These are phyloP conservation scores for Xiphias gladius DNA, from an alignment of 2,113 vertebrate species.

Conservation along the genomic window DNA sequence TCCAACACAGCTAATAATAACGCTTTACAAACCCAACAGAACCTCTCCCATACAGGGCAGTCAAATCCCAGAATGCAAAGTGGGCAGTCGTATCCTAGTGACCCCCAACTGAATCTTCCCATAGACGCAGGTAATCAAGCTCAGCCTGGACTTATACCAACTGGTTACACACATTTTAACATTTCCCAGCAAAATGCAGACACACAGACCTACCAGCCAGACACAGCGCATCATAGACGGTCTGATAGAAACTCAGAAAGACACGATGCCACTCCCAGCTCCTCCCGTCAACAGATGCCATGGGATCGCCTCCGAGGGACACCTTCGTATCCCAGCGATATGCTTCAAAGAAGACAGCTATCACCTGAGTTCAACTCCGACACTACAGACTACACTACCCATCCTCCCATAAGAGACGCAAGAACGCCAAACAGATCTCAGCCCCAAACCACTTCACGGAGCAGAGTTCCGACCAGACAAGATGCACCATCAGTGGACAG, in stretches of 20 bases:
- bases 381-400: constrained; percentile 50
- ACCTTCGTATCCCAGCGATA: constrained; percentile 76
- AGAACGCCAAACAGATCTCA: constrained; percentile 25
- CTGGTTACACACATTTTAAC: constrained; percentile 71
- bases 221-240: neutral
- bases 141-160: constrained; percentile 59
- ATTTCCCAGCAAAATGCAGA: constrained; percentile 52
- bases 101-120: neutral
- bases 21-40: constrained; percentile 41
- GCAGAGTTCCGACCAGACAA: constrained; percentile 39
- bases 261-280: constrained; percentile 1
- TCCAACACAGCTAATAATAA: constrained; percentile 20
- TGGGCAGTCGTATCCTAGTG: constrained; percentile 14
- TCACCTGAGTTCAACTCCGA: constrained; percentile 32
- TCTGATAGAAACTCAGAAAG: constrained; percentile 25
- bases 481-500: constrained; percentile 30
- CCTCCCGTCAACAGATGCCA: constrained; percentile 60
- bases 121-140: constrained; percentile 1
- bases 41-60: neutral
- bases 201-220: constrained; percentile 66
- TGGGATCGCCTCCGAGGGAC: constrained; percentile 83
- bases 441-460: neutral
- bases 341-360: constrained; percentile 10
- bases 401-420: constrained; percentile 23
- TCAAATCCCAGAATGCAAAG: constrained; percentile 53